Conservation (phyloP, 2,888 invertebrate species). For the Patella caerulea region DNA sequence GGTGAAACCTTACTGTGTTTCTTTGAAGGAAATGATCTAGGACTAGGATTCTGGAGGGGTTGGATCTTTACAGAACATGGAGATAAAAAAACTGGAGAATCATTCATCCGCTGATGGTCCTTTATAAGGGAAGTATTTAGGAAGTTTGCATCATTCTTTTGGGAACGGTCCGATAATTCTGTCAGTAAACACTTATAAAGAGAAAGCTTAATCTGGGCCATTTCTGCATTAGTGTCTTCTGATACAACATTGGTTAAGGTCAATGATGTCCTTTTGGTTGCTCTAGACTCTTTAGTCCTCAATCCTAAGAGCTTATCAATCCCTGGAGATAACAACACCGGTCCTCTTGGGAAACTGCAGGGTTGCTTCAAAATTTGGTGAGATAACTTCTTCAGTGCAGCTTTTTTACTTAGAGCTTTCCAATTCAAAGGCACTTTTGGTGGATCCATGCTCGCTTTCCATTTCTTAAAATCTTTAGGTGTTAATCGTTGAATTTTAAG, state of each 20-base stretch:
- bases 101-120: not conserved
- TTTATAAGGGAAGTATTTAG: not conserved
- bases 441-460: slow-evolving; percentile 27
- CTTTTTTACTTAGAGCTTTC: not conserved
- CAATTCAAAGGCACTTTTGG: slow-evolving; percentile 3
- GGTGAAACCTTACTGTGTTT: not conserved
- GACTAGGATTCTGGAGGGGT: not conserved
- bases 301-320: slow-evolving; percentile 57
- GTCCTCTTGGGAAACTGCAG: slow-evolving; percentile 51
- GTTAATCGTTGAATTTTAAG: slow-evolving; percentile 49
- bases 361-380: not conserved
- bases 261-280: slow-evolving; percentile 26
- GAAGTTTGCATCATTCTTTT: not conserved
- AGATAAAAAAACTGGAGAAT: not conserved
- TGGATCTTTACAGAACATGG: not conserved
- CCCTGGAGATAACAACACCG: slow-evolving; percentile 49
- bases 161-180: slow-evolving; percentile 40
- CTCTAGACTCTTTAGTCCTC: slow-evolving; percentile 39
- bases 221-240: slow-evolving; percentile 55
- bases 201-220: slow-evolving; percentile 50
- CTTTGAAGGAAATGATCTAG: not conserved
- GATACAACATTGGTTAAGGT: slow-evolving; percentile 51
- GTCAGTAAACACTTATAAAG: slow-evolving; percentile 52
- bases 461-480: slow-evolving; percentile 43
- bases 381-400: slow-evolving; percentile 6